Evolutionary conservation across 1,140 invertebrate species (phyloP).

Genomic region (Pseudomyrmex sp.): DNA sequence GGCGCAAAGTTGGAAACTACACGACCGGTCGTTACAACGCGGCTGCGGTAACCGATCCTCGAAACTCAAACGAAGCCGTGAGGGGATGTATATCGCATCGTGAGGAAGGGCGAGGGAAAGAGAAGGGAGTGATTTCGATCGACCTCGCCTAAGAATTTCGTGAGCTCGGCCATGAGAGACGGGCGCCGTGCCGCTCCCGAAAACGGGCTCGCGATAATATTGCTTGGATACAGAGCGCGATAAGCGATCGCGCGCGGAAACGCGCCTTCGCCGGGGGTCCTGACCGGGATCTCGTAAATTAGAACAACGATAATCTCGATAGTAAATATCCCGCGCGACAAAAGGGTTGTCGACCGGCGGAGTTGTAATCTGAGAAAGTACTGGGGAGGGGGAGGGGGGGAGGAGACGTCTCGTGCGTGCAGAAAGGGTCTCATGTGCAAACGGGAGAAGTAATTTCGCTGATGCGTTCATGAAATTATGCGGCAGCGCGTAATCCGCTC

Average conservation of each 20-base stretch:
- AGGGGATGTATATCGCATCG: constrained; percentile 1
- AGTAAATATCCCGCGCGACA: constrained; percentile 40
- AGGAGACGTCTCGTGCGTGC: not conserved
- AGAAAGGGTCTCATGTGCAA: not conserved
- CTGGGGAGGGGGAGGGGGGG: too few species aligned
- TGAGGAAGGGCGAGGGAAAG: too few species aligned
- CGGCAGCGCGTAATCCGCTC: not conserved
- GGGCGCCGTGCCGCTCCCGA: constrained; percentile 25
- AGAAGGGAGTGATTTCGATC: constrained; percentile 43
- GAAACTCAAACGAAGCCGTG: constrained; percentile 22
- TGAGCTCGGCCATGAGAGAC: constrained; percentile 38
- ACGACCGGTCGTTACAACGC: constrained; percentile 9
- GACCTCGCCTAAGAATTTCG: constrained; percentile 58
- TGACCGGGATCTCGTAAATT: not conserved
- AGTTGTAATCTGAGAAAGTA: constrained; percentile 51
- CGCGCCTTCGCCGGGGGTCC: not conserved
- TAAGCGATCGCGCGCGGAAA: constrained; percentile 48
- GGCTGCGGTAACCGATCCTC: constrained; percentile 34
- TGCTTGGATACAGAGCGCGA: constrained; percentile 32
- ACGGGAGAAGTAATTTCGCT: constrained; percentile 39
- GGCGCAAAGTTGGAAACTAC: constrained; percentile 3
- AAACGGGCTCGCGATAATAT: constrained; percentile 46
- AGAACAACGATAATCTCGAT: constrained; percentile 19
- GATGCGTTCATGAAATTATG: constrained; percentile 48
- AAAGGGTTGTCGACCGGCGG: constrained; percentile 1